Evolutionary conservation across 2,113 vertebrate genomes (phyloP).

Genomic region (Choloepus hoffmanni): DNA sequence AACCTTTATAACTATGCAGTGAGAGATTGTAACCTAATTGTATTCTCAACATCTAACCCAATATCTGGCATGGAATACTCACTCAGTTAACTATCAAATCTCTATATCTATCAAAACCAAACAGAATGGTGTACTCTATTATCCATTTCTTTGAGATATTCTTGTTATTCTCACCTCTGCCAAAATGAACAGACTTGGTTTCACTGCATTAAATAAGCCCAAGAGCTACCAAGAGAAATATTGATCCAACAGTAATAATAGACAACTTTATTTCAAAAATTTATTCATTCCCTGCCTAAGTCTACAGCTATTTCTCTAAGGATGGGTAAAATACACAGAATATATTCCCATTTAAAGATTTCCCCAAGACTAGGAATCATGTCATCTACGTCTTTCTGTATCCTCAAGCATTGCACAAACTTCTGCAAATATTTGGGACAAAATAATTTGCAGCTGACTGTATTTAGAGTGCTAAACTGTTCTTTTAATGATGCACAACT

Average conservation of each 20-base stretch:
- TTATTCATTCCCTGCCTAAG: conserved; percentile 12
- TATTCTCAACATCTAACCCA: conserved; percentile 27
- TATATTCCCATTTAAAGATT: neutral
- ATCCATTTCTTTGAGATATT: conserved; percentile 14
- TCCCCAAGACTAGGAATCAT: neutral
- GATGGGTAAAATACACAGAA: conserved; percentile 41
- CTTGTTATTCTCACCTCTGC: conserved; percentile 31
- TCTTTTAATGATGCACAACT: conserved; percentile 4
- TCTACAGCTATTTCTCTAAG: conserved; percentile 59
- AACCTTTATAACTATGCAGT: neutral
- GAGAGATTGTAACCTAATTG: neutral
- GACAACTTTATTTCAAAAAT: conserved; percentile 62
- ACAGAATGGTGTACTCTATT: neutral
- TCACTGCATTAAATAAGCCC: conserved; percentile 46
- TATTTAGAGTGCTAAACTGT: conserved; percentile 2
- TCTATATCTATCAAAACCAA: conserved; percentile 42
- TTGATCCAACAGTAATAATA: conserved; percentile 70
- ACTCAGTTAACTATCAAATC: neutral
- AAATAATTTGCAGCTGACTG: neutral
- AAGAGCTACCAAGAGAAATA: conserved; percentile 68
- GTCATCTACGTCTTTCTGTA: neutral
- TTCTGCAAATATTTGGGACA: conserved; percentile 17
- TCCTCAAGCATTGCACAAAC: conserved; percentile 16
- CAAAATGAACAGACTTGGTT: conserved; percentile 41
- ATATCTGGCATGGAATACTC: neutral